A percentile compares a stretch with the other conserved stretches of the same genome.
phyloP scores from a whole-genome alignment of 23 tunicate genomes.

The Trididemnum nubilum region DNA sequence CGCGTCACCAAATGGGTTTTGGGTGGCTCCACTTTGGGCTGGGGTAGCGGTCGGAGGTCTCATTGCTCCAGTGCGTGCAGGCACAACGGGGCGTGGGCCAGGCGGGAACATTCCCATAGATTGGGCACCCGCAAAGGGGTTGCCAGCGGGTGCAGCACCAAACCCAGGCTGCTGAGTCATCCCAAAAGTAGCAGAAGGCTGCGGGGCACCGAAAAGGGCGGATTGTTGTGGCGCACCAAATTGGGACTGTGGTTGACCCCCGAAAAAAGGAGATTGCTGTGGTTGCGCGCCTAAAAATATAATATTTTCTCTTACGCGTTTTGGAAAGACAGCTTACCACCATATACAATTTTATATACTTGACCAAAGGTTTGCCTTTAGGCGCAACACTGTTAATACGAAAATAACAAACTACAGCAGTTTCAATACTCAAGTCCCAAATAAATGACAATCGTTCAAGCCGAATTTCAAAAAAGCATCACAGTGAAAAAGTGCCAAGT shows the following conservation, averaged over 20 bases:
- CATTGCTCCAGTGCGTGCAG: slow-evolving; percentile 84
- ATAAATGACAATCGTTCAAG: too few species aligned
- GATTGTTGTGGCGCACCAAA: slow-evolving; percentile 9
- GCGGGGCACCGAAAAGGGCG: background rate
- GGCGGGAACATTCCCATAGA: slow-evolving; percentile 55
- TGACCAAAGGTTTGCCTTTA: too few species aligned
- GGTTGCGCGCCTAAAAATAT: slow-evolving; percentile 1
- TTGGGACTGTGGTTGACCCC: background rate
- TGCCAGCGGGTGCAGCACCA: background rate
- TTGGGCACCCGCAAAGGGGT: slow-evolving; percentile 24
- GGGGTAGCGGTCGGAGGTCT: slow-evolving; percentile 42
- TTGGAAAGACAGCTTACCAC: too few species aligned
- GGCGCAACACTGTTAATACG: too few species aligned
- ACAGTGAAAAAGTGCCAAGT: too few species aligned
- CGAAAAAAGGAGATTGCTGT: slow-evolving; percentile 1
- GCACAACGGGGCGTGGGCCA: slow-evolving; percentile 70
- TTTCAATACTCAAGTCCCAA: too few species aligned
- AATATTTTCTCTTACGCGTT: too few species aligned
- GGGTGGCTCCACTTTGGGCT: slow-evolving; percentile 64
- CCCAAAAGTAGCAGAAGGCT: background rate
- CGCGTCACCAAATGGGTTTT: slow-evolving; percentile 89
- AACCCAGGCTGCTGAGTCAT: slow-evolving; percentile 6
- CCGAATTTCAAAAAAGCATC: too few species aligned
- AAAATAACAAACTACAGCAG: too few species aligned
- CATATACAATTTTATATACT: too few species aligned